A percentile compares a stretch with the other conserved stretches of the same genome.
Evolutionary conservation across 1,140 invertebrate genomes (phyloP).

Genomic region (Campoletis sonorensis): DNA sequence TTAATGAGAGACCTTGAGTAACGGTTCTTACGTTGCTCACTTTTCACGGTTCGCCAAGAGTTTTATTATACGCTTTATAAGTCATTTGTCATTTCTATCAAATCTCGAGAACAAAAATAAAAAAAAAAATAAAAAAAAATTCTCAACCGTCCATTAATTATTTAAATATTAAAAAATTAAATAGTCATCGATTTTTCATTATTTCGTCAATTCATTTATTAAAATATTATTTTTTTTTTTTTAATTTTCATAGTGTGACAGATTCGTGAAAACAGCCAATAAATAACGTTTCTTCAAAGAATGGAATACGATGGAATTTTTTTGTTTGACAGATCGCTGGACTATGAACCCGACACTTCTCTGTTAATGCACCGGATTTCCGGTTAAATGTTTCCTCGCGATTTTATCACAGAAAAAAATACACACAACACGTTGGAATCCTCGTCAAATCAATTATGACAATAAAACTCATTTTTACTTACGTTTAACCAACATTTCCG

Average conservation of each 20-base stretch:
- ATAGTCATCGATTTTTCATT: no score
- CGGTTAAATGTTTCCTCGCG: conserved; percentile 47
- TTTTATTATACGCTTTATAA: background rate
- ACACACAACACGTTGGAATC: background rate
- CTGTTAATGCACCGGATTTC: conserved; percentile 60
- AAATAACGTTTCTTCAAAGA: background rate
- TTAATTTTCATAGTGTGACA: no score
- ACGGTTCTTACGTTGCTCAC: conserved; percentile 2
- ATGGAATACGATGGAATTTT: background rate
- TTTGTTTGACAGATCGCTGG: conserved; percentile 23
- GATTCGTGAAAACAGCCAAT: background rate
- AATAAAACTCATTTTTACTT: no score
- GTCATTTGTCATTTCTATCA: background rate
- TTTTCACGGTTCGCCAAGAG: background rate
- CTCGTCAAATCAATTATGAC: no score
- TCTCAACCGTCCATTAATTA: background rate
- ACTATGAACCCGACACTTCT: conserved; percentile 21
- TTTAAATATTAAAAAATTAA: no score
- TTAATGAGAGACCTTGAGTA: conserved; percentile 11
- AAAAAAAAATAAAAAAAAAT: no score
- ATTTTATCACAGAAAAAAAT: conserved; percentile 19
- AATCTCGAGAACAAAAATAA: background rate
- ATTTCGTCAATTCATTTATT: no score
- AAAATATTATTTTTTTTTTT: no score
- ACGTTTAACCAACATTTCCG: no score